phyloP scores from a whole-genome alignment of 2,797 vertebrate species.

The Dicrostonyx torquatus region DNA sequence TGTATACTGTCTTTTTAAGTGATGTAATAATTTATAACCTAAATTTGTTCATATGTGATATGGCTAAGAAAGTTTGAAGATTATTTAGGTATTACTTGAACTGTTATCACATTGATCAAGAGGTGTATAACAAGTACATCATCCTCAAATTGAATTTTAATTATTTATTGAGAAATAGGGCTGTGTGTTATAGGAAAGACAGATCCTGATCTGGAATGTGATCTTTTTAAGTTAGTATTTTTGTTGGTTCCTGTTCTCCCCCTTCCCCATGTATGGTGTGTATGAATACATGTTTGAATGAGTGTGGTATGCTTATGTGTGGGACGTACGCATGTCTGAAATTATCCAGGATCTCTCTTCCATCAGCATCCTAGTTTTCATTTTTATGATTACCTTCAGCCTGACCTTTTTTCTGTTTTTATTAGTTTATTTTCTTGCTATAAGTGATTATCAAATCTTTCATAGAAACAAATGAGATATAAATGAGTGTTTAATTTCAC shows the following conservation, averaged over 20 bases:
- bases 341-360: not conserved
- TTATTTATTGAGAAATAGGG: constrained; percentile 3
- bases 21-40: not conserved
- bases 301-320: not conserved
- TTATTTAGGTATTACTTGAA: not conserved
- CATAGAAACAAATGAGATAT: not conserved
- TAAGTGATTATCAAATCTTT: constrained; percentile 7
- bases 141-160: not conserved
- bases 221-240: not conserved
- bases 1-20: not conserved
- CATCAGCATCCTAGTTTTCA: not conserved
- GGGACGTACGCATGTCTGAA: not conserved
- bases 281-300: not conserved
- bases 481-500: not conserved
- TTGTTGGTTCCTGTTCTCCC: not conserved
- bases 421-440: not conserved
- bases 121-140: not conserved
- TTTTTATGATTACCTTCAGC: not conserved
- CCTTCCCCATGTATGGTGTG: not conserved
- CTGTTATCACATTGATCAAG: not conserved
- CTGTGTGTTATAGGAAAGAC: not conserved
- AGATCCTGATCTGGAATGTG: not conserved
- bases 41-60: not conserved
- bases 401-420: not conserved
- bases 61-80: not conserved